Base-by-base conservation (phyloP, 2,113 vertebrate species). In the Mus pahari region DNA sequence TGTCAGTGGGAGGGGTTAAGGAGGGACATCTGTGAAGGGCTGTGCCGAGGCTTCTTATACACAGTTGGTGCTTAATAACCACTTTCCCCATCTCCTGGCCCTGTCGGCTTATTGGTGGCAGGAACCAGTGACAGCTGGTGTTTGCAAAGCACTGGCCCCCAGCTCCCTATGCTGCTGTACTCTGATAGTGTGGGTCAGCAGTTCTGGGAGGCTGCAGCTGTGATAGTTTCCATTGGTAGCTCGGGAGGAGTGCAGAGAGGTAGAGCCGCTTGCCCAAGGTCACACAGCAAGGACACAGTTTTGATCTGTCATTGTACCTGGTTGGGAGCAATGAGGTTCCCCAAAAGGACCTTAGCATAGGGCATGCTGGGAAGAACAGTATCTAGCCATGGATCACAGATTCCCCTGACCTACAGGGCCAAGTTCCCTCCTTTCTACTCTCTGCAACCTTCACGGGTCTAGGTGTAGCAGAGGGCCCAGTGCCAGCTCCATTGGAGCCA, bases 401-500 rank as follows among this genome's bases (percentile, higher is more conserved):
- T 22, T 2, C 1, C 68, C 33, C 0, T 48, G 1, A 60, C 60
- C 71, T n/a, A 58, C 1, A 1, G 36, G 75, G 60, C n/a, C 89
- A 2, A 2, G 39, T 13, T 26, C 53, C 53, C 53, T 22, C 68
- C 58, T 50, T 48, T 5, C 5, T 17, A 12, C 8, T 31, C 84
- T 42, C 70, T 45, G 33, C 13, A 71, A 45, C 39, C 20, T 22
- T 50, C 12, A 0, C 0, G 4, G 79, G 24, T 58, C 42, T 45
- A 28, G 68, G 66, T n/a, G 53, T 0, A 2, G 22, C 31, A 2
- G 36, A 16, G 2, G 3, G 33, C 39, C 48, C 0, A 9, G n/a
- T 66, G 31, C 71, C 2, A 45, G 12, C 94, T 96, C 71, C 84
- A 9, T 94, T 39, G 45, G 96, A 94, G 86, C 88, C 82, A 19